phyloP scores from a whole-genome alignment of 2,113 vertebrate genomes.

The Tinamus guttatus region DNA sequence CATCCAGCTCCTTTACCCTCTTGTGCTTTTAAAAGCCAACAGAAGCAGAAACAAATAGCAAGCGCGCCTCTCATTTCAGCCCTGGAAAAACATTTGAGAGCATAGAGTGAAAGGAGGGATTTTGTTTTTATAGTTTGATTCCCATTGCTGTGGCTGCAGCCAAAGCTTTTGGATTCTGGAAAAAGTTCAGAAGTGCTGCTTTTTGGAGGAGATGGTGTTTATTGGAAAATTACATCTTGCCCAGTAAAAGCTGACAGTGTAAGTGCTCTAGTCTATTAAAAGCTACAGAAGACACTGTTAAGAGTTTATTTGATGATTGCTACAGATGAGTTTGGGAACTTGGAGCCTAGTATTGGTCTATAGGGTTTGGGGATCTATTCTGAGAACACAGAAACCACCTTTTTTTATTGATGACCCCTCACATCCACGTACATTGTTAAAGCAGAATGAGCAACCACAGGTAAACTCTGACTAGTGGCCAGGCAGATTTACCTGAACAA shows the following conservation, averaged over 20 bases:
- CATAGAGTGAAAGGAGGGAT: slow-evolving; percentile 66
- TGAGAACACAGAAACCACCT: neutral
- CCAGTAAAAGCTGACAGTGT: slow-evolving; percentile 69
- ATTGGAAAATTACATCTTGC: slow-evolving; percentile 76
- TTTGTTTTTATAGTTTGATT: slow-evolving; percentile 76
- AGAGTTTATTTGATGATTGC: slow-evolving; percentile 65
- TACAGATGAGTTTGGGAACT: slow-evolving; percentile 52
- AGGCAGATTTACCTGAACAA: neutral
- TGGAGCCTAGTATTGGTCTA: neutral
- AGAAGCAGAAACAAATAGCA: slow-evolving; percentile 76
- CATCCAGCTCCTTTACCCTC: slow-evolving; percentile 65
- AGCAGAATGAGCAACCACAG: neutral
- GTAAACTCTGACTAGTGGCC: neutral
- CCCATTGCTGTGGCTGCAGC: slow-evolving; percentile 72
- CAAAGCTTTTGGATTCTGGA: slow-evolving; percentile 71
- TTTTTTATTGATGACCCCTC: neutral
- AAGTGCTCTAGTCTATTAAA: slow-evolving; percentile 70
- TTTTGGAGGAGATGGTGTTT: slow-evolving; percentile 69
- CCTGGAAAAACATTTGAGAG: slow-evolving; percentile 74
- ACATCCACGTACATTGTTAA: neutral
- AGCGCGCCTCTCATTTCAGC: slow-evolving; percentile 50
- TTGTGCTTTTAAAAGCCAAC: slow-evolving; percentile 74
- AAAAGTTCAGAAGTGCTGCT: slow-evolving; percentile 73
- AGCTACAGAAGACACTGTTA: slow-evolving; percentile 60
- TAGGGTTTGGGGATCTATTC: neutral